Percentiles rank a stretch among this genome's conserved stretches.
These are phyloP conservation scores for Drosophila novamexicana DNA, from an alignment of 1,140 invertebrate genomes.

Conservation along the genomic window DNA sequence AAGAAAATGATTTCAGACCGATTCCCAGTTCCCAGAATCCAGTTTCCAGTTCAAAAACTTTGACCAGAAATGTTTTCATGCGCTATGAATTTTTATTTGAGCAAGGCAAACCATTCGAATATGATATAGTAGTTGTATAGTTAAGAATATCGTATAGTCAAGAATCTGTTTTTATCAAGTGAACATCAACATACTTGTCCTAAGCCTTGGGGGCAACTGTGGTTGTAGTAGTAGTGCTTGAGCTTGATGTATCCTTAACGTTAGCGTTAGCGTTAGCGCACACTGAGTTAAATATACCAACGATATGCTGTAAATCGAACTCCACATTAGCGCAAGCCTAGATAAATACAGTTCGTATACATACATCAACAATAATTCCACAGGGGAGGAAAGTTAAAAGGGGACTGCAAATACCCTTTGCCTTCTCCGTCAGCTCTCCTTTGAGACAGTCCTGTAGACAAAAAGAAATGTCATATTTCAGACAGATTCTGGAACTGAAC, in stretches of 20 bases:
- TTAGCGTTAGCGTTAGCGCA: too few species aligned
- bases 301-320: neutral
- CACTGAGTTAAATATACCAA: neutral
- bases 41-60: neutral
- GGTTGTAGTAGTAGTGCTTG: neutral
- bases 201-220: neutral
- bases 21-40: neutral
- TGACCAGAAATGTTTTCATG: neutral
- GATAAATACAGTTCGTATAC: neutral
- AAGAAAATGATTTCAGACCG: conserved; percentile 15
- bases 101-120: neutral
- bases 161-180: neutral
- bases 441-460: neutral
- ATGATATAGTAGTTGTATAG: neutral
- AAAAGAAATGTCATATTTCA: too few species aligned
- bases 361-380: neutral
- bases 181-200: neutral
- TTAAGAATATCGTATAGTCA: neutral
- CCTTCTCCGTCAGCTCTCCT: neutral
- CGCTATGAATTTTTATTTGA: conserved; percentile 21
- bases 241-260: too few species aligned
- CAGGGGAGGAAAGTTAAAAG: neutral
- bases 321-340: neutral
- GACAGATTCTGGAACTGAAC: neutral
- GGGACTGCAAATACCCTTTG: neutral